Conservation (phyloP, 2,888 invertebrate genomes). For the Agonopterix heracliana region DNA sequence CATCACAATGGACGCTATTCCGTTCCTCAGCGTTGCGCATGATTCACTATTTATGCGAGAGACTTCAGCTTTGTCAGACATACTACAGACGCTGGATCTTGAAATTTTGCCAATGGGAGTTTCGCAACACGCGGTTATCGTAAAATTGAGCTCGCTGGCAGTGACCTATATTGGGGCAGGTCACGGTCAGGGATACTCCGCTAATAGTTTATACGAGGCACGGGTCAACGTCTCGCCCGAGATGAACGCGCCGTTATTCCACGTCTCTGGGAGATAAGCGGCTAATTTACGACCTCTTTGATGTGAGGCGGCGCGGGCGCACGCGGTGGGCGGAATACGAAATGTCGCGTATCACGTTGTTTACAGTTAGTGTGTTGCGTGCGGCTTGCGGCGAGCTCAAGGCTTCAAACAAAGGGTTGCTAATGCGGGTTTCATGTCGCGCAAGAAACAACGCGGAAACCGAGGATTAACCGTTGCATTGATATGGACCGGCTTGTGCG, state of each 20-base stretch:
- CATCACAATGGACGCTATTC: slow-evolving; percentile 37
- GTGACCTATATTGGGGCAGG: slow-evolving; percentile 66
- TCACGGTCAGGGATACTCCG: slow-evolving; percentile 51
- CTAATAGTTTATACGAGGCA: slow-evolving; percentile 29
- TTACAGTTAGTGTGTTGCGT: slow-evolving; percentile 26
- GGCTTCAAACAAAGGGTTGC: slow-evolving; percentile 31
- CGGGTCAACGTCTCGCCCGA: slow-evolving; percentile 22
- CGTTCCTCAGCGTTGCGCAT: slow-evolving; percentile 17
- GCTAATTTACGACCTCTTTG: slow-evolving; percentile 38
- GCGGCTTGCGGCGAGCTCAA: slow-evolving; percentile 4
- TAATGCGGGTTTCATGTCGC: slow-evolving; percentile 41
- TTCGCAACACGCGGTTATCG: slow-evolving; percentile 63
- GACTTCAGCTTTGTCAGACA: slow-evolving; percentile 30
- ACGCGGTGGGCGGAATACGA: slow-evolving; percentile 34
- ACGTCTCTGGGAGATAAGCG: slow-evolving; percentile 30
- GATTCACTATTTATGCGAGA: slow-evolving; percentile 51
- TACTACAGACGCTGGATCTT: slow-evolving; percentile 70
- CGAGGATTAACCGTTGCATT: slow-evolving; percentile 24
- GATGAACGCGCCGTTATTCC: slow-evolving; percentile 23
- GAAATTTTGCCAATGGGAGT: slow-evolving; percentile 72
- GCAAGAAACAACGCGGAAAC: slow-evolving; percentile 35
- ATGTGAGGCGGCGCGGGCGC: slow-evolving; percentile 26
- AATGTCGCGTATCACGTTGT: slow-evolving; percentile 25
- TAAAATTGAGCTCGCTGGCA: slow-evolving; percentile 62
- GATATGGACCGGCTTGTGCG: slow-evolving; percentile 17